Percentiles rank a stretch among this genome's conserved stretches.
phyloP scores from a whole-genome alignment of 2,113 vertebrate genomes.

The Phalacrocorax pelagicus region DNA sequence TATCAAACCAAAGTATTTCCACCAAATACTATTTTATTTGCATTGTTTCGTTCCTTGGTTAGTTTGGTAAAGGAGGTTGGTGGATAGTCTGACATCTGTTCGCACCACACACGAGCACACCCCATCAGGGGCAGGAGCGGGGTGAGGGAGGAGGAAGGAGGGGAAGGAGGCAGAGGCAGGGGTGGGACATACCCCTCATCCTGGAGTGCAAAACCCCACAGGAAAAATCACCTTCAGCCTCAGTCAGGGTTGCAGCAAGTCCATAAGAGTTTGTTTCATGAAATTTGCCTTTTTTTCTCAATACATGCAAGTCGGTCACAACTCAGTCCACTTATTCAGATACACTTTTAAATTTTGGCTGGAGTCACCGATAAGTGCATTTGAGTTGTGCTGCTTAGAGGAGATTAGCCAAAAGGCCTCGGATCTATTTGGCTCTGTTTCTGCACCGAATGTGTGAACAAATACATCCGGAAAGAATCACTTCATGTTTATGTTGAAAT shows the following conservation, averaged over 20 bases:
- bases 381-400: neutral
- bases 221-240: neutral
- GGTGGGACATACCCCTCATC: rapidly evolving
- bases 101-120: neutral
- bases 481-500: neutral
- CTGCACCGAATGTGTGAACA: neutral
- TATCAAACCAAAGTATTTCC: neutral
- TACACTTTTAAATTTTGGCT: neutral
- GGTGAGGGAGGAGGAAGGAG: rapidly evolving
- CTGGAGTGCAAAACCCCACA: neutral
- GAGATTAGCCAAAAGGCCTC: neutral
- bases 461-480: neutral
- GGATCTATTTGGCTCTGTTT: neutral
- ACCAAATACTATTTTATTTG: neutral
- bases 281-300: neutral
- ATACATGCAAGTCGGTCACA: rapidly evolving
- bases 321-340: neutral
- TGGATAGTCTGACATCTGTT: neutral
- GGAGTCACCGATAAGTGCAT: neutral
- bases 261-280: neutral
- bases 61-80: neutral
- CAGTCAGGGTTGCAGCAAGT: neutral
- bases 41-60: neutral
- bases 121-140: neutral
- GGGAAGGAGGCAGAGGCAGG: rapidly evolving